Base-by-base conservation (phyloP, 2,797 vertebrate species). In the Phrynocephalus forsythii region DNA sequence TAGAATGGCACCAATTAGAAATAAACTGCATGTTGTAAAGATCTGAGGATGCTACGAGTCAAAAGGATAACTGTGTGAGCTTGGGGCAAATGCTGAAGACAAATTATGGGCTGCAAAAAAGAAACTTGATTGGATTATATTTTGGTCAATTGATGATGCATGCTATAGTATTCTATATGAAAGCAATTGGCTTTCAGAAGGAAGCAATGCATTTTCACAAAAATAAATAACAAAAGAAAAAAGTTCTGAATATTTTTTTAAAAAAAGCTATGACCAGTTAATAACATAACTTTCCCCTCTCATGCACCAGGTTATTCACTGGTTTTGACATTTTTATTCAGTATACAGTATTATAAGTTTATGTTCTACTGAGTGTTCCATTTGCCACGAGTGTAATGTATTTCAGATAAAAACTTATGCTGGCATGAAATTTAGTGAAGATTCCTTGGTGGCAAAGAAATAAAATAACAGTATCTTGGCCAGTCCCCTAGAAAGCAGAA, bases 401-500 rank as follows among this genome's bases (percentile, higher is more conserved):
- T 38, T 28, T 86, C 22, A 24, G 83, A 63, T 86, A 10, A 24
- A 87, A 15, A 90, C 0, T 91, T 89, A 79, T 83, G 5, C 15
- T 33, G 60, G 9, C 28, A 13, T 0, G 2, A 82, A 60, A n/a
- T 85, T 75, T 60, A 1, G 22, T 50, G n/a, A 33, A 77, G 69
- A 8, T 86, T 88, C 88, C 67, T 87, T 44, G 86, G 30, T 30
- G 81, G 24, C 85, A 89, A 85, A 91, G n/a, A 56, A 38, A 73
- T 82, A 69, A 50, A 71, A 1, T 63, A 63, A 63, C 9, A 69
- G 75, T 77, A 30, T 66, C 66, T 83, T 91, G 87, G 88, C 90
- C 86, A 91, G 86, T 91, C 48, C 38, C 76, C 87, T 73, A 85
- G 82, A 87, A 92, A 89, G 89, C 86, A 89, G 87, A 78, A 89